Evolutionary conservation across 2,888 invertebrate species (phyloP).

Genomic region (Hemistola chrysoprasaria): DNA sequence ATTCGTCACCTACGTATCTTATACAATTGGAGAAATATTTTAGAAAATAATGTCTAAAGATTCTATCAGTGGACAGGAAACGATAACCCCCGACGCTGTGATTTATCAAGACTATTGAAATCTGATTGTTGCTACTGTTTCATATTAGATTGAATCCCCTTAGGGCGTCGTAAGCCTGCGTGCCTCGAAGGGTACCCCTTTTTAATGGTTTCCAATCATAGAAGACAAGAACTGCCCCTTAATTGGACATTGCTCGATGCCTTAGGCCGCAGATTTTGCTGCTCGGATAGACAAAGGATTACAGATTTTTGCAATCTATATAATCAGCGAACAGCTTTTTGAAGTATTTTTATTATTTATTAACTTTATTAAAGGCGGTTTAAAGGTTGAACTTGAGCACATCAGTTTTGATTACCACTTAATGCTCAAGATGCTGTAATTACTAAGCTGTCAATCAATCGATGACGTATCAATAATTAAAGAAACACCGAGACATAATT

Average conservation of each 20-base stretch:
- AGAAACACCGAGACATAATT: slow-evolving; percentile 7
- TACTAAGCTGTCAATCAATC: slow-evolving; percentile 10
- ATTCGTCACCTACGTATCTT: not conserved
- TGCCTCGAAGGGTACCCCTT: slow-evolving; percentile 47
- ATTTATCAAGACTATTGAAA: slow-evolving; percentile 42
- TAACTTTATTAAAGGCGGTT: too few species aligned
- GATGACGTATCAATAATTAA: slow-evolving; percentile 6
- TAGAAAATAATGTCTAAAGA: slow-evolving; percentile 2
- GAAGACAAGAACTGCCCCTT: slow-evolving; percentile 65
- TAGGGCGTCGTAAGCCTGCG: slow-evolving; percentile 46
- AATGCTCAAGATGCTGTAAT: slow-evolving; percentile 2
- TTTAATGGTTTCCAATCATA: slow-evolving; percentile 65
- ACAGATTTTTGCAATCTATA: slow-evolving; percentile 15
- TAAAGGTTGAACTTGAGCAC: too few species aligned
- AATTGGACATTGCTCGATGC: slow-evolving; percentile 65
- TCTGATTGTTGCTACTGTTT: slow-evolving; percentile 57
- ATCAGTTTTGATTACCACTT: not conserved
- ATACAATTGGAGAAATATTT: not conserved
- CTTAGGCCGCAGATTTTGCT: slow-evolving; percentile 40
- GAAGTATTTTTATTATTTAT: slow-evolving; percentile 7
- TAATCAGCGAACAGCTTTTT: slow-evolving; percentile 9
- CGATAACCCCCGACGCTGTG: slow-evolving; percentile 15
- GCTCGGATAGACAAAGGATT: slow-evolving; percentile 19
- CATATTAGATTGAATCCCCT: slow-evolving; percentile 50
- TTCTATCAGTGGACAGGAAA: slow-evolving; percentile 2